These are phyloP conservation scores for Anneissia japonica DNA, from an alignment of 35 echinoderm and acorn worm species.

Conservation along the genomic window DNA sequence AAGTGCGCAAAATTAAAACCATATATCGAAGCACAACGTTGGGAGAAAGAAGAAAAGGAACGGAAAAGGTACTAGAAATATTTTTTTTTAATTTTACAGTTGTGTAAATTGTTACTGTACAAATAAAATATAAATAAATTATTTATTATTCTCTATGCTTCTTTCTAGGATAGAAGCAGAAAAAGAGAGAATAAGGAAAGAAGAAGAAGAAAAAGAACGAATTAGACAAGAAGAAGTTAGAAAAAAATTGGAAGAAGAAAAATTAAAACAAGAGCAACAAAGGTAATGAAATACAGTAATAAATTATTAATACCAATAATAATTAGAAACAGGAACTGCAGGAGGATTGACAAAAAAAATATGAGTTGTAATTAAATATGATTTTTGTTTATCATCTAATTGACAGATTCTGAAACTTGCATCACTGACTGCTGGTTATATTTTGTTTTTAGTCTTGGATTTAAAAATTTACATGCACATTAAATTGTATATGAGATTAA, in stretches of 20 bases:
- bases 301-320: no score
- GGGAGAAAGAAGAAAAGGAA: constrained; percentile 94
- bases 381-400: no score
- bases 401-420: neutral
- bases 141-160: neutral
- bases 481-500: no score
- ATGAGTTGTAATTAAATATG: no score
- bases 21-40: constrained; percentile 91
- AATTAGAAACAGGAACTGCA: no score
- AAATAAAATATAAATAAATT: neutral
- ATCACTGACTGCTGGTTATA: neutral
- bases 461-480: no score
- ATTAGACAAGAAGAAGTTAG: constrained; percentile 76
- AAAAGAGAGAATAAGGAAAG: constrained; percentile 65
- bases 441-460: no score
- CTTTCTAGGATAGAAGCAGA: constrained; percentile 70
- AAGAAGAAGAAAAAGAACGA: constrained; percentile 71
- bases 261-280: constrained; percentile 72
- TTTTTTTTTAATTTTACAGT: neutral
- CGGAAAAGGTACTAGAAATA: constrained; percentile 69
- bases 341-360: no score
- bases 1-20: constrained; percentile 78
- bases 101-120: neutral
- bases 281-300: constrained; percentile 11
- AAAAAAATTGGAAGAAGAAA: constrained; percentile 68